Base-by-base conservation (phyloP, 2,888 invertebrate genomes). In the Yponomeuta evonymella region DNA sequence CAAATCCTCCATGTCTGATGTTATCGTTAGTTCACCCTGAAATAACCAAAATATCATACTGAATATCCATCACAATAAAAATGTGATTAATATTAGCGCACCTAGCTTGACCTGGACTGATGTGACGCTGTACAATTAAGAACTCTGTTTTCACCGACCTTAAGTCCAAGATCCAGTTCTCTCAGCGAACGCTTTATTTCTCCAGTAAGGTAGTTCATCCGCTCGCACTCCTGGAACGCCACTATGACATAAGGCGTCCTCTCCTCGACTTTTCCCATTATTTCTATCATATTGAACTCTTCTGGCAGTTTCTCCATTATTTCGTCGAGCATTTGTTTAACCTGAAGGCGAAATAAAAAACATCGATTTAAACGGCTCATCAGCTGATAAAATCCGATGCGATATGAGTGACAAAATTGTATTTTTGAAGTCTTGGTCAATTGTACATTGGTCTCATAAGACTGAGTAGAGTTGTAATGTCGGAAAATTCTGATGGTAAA, bases 191-290 rank as follows among this genome's bases (percentile, higher is more conserved):
- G 91, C 78, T 97, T 97, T 89, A 99, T 96, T 91, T 98, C 98
- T 2, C 95, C 95, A 0, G 97, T 98, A 58, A 99, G 92, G 77
- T 95, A 94, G 87, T 99, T 99, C 98, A 99, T 98, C 69, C 98
- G 93, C 86, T 99, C 98, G 81, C 98, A 98, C 89, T 99, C 98
- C 84, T 98, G 97, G 81, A 97, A 97, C 0, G 97, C 97, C 0
- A 99, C 98, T 71, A 98, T 98, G 0, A 98, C 98, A 81, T 98
- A 99, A 0, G 99, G 99, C 0, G 98, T 98, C 71, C 98, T 93
- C 81, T 99, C 98, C 84, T 99, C 98, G 3, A 97, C 97, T 85
- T 98, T 98, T 2, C 96, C 97, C 96, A 97, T 97, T 74, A 99
- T 97, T 85, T 99, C 99, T 0, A 93, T 85, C 97, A 99, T 98